Conservation (phyloP, 1,140 invertebrate species). For the Drosophila quadrilineata region DNA sequence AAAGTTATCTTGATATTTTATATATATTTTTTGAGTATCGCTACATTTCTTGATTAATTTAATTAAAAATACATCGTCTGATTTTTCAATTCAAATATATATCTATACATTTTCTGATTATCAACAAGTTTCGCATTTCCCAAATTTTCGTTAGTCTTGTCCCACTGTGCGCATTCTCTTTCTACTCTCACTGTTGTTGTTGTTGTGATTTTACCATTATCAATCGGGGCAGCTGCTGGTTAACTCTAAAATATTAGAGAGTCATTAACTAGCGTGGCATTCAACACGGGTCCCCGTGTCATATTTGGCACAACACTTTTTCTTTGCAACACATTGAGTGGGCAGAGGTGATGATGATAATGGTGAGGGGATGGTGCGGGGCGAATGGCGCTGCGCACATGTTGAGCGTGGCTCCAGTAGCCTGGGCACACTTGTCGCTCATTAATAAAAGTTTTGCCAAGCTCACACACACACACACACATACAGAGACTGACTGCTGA, state of each 20-base stretch:
- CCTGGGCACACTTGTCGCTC: conserved; percentile 66
- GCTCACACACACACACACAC: conserved; percentile 3
- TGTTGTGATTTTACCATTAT: conserved; percentile 50
- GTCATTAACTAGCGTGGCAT: conserved; percentile 53
- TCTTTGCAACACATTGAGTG: not conserved
- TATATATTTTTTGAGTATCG: no score
- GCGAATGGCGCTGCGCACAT: conserved; percentile 33
- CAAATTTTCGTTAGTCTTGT: not conserved
- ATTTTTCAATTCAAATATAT: no score
- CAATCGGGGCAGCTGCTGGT: conserved; percentile 57
- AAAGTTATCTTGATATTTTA: no score
- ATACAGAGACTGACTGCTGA: not conserved
- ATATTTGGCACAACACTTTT: conserved; percentile 20
- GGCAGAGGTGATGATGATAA: not conserved
- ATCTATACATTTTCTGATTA: no score
- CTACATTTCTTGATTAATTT: no score
- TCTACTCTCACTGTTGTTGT: not conserved
- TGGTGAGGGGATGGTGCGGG: not conserved
- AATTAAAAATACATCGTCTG: no score
- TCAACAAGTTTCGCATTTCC: not conserved
- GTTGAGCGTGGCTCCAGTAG: conserved; percentile 42
- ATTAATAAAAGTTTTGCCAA: conserved; percentile 67
- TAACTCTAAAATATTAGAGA: conserved; percentile 63
- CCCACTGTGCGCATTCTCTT: conserved; percentile 11
- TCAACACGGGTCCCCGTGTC: conserved; percentile 14